A percentile compares a stretch with the other conserved stretches of the same genome.
These are phyloP conservation scores for Echinops telfairi DNA, from an alignment of 2,113 vertebrate species.

Conservation along the genomic window DNA sequence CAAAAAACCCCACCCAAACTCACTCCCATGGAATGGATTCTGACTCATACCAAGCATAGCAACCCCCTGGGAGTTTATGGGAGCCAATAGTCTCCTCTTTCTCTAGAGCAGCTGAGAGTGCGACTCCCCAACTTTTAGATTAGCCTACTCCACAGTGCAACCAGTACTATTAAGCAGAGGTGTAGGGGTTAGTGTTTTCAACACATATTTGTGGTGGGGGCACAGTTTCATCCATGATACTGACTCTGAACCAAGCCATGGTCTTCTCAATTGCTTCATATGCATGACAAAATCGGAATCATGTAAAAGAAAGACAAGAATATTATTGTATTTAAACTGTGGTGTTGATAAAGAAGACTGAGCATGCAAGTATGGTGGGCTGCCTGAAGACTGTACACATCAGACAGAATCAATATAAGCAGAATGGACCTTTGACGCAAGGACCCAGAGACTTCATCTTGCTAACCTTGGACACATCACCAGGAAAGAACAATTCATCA, in stretches of 20 bases:
- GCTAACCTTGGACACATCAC: not conserved
- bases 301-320: not conserved
- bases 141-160: too few species aligned
- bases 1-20: too few species aligned
- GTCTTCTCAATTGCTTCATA: not conserved
- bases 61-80: too few species aligned
- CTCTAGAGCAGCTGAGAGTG: too few species aligned
- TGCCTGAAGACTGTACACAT: not conserved
- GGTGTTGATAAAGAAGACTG: too few species aligned
- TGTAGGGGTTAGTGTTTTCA: not conserved
- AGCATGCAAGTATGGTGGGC: not conserved
- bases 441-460: not conserved
- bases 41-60: too few species aligned
- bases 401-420: not conserved
- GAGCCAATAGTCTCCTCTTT: too few species aligned
- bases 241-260: not conserved
- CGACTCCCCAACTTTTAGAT: too few species aligned
- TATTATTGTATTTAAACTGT: not conserved
- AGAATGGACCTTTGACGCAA: not conserved
- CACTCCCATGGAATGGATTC: too few species aligned
- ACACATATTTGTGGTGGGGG: not conserved
- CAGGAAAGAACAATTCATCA: not conserved
- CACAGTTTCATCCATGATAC: not conserved
- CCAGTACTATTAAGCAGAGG: too few species aligned
- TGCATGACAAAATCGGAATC: not conserved